These are phyloP conservation scores for Gonatopus flavifemur DNA, from an alignment of 1,140 invertebrate species.

Conservation along the genomic window DNA sequence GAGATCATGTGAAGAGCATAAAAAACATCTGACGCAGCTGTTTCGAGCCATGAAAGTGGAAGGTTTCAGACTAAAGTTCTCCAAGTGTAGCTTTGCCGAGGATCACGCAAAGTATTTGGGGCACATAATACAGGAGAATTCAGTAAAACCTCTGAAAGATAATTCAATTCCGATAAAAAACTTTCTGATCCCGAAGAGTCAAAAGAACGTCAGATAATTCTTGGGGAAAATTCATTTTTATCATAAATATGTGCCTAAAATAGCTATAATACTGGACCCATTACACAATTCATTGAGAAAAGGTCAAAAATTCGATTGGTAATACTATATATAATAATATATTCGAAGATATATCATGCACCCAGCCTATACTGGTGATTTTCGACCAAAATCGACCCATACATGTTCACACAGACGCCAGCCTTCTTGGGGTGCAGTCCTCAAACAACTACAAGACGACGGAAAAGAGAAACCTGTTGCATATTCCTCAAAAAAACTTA, in stretches of 20 bases:
- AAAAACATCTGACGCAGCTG: neutral
- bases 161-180: constrained; percentile 5
- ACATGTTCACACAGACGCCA: constrained; percentile 2
- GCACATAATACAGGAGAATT: neutral
- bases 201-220: constrained; percentile 10
- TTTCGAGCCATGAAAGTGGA: neutral
- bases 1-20: constrained; percentile 1
- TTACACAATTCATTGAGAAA: constrained; percentile 6
- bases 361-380: neutral
- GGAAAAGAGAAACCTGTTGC: constrained; percentile 1
- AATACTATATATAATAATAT: neutral
- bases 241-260: constrained; percentile 2
- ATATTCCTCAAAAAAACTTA: neutral
- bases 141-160: neutral
- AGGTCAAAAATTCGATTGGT: constrained; percentile 2
- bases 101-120: neutral
- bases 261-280: constrained; percentile 8
- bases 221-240: constrained; percentile 8
- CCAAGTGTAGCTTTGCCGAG: neutral
- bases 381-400: neutral
- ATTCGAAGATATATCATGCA: neutral
- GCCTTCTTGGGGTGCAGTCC: neutral
- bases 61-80: constrained; percentile 3
- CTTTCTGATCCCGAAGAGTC: constrained; percentile 4
- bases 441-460: constrained; percentile 1